Evolutionary conservation across 2,797 vertebrate species (phyloP).

Genomic region (Lacerta bilineata): DNA sequence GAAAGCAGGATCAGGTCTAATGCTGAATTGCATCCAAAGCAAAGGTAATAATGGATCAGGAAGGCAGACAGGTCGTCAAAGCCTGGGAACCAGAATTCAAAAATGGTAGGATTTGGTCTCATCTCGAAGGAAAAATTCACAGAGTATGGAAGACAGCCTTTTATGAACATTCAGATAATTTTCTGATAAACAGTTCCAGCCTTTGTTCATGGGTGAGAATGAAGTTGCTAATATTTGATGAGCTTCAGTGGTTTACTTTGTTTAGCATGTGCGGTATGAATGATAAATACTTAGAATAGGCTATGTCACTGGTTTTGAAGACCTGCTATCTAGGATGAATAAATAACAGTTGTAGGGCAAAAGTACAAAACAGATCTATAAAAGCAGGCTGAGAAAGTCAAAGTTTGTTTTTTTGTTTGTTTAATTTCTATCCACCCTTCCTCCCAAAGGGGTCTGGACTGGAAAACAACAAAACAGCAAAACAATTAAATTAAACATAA

Average conservation of each 20-base stretch:
- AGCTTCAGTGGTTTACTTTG: neutral
- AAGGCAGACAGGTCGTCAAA: neutral
- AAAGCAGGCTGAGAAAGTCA: neutral
- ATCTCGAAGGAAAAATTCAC: neutral
- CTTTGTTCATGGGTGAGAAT: neutral
- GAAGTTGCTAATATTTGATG: neutral
- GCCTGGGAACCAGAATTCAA: neutral
- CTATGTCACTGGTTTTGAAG: neutral
- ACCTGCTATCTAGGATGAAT: neutral
- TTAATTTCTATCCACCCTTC: too few relatives aligned
- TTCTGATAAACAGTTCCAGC: neutral
- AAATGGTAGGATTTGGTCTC: neutral
- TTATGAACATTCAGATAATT: neutral
- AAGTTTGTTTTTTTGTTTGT: neutral
- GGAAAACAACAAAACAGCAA: too few relatives aligned
- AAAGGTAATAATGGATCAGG: neutral
- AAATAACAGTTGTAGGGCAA: neutral
- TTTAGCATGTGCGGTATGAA: neutral
- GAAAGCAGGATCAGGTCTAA: neutral
- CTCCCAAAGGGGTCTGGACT: too few relatives aligned
- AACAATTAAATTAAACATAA: too few relatives aligned
- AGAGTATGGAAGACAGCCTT: neutral
- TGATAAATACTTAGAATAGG: neutral
- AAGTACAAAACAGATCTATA: neutral
- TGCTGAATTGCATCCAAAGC: neutral